Conservation (phyloP, 2,113 vertebrate genomes). For the Hypocryptadius cinnamomeus region DNA sequence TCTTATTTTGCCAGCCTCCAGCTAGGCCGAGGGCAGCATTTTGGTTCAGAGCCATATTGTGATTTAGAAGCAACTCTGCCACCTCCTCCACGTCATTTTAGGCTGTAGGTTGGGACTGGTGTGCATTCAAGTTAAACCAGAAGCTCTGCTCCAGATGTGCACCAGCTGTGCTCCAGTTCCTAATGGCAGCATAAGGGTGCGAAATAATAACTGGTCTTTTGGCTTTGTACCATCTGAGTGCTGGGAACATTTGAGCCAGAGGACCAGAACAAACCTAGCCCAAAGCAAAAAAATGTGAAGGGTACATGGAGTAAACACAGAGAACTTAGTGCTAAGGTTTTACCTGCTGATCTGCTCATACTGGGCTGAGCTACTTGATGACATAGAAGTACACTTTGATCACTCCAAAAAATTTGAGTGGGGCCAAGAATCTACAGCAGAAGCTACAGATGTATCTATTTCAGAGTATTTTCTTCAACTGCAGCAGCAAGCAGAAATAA, state of each 20-base stretch:
- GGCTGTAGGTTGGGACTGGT: not conserved
- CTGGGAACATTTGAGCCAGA: not conserved
- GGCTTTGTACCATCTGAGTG: not conserved
- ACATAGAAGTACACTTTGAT: not conserved
- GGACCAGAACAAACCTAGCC: not conserved
- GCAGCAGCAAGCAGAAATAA: not conserved
- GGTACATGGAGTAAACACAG: not conserved
- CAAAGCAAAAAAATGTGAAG: not conserved
- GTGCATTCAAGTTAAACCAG: not conserved
- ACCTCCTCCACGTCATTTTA: not conserved
- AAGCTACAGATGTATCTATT: not conserved
- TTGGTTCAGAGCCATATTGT: not conserved
- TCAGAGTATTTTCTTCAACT: not conserved
- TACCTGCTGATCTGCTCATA: not conserved
- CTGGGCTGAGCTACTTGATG: not conserved
- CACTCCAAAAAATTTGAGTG: not conserved
- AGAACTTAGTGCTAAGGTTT: not conserved
- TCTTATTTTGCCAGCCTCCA: not conserved
- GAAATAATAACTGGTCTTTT: not conserved
- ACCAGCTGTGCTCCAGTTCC: not conserved
- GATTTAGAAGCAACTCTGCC: not conserved
- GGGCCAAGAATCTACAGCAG: not conserved
- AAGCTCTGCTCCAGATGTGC: not conserved
- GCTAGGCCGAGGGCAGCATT: not conserved
- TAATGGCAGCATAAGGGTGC: not conserved